These are phyloP conservation scores for Naja naja DNA, from an alignment of 2,113 vertebrate species.

Conservation along the genomic window DNA sequence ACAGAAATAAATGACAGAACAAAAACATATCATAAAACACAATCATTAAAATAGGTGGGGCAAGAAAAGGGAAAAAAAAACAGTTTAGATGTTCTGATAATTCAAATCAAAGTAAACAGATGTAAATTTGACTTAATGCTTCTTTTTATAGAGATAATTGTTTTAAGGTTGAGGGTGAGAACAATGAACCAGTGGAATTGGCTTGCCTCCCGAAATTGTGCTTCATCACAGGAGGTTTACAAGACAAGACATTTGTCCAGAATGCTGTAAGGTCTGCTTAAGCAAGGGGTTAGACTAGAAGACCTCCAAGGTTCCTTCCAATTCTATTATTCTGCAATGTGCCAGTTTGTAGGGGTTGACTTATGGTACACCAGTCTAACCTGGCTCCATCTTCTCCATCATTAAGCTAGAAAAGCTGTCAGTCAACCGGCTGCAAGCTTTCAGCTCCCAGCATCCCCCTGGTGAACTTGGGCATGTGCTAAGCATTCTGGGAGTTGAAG, in stretches of 20 bases:
- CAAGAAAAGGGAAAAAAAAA: not conserved
- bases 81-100: not conserved
- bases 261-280: too few relatives aligned
- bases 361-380: too few relatives aligned
- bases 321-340: not conserved
- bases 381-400: not conserved
- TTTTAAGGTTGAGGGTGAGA: not conserved
- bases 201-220: too few relatives aligned
- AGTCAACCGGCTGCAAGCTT: not conserved
- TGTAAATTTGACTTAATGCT: not conserved
- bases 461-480: not conserved
- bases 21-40: not conserved
- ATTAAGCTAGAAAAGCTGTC: not conserved
- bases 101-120: not conserved
- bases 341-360: not conserved
- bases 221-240: too few relatives aligned
- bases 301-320: too few relatives aligned
- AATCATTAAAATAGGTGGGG: not conserved
- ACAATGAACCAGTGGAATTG: too few relatives aligned
- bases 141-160: not conserved
- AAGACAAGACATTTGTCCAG: too few relatives aligned
- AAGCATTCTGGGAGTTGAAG: not conserved
- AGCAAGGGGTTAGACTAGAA: too few relatives aligned
- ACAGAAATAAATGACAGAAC: not conserved
- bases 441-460: not conserved